These are phyloP conservation scores for Melanaphis sacchari DNA, from an alignment of 1,140 invertebrate species.

Conservation along the genomic window DNA sequence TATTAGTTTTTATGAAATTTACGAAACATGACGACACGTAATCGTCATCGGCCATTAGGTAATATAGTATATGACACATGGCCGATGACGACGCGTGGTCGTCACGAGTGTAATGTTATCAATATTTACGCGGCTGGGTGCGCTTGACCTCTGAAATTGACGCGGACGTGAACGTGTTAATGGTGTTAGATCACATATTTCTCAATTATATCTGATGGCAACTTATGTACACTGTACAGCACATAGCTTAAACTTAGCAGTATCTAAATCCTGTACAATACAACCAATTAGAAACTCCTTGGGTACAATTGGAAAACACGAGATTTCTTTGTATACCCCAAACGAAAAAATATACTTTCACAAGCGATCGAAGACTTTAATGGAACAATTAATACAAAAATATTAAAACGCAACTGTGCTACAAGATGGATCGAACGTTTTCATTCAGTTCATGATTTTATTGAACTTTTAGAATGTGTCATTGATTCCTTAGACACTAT, in stretches of 20 bases:
- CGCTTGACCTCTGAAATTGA: too few relatives aligned
- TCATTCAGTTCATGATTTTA: background rate
- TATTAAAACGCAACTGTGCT: background rate
- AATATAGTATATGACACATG: too few relatives aligned
- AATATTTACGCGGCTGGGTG: too few relatives aligned
- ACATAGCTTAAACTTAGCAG: too few relatives aligned
- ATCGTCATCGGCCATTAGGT: too few relatives aligned
- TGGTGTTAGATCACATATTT: background rate
- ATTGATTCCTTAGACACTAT: slow-evolving; percentile 17
- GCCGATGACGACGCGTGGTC: too few relatives aligned
- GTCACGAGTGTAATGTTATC: too few relatives aligned
- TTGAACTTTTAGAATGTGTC: background rate
- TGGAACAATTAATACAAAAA: slow-evolving; percentile 4
- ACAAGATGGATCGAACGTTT: background rate
- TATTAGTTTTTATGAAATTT: too few relatives aligned
- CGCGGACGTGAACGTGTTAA: background rate
- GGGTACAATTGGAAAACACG: background rate
- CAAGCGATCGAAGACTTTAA: background rate
- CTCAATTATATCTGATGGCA: too few relatives aligned
- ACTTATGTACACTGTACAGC: too few relatives aligned
- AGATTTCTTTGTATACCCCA: background rate
- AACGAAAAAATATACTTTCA: background rate
- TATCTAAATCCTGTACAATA: too few relatives aligned
- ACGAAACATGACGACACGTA: too few relatives aligned
- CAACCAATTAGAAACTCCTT: background rate